Conservation (phyloP, 2,113 vertebrate genomes). For the Sinocyclocheilus rhinocerous region DNA sequence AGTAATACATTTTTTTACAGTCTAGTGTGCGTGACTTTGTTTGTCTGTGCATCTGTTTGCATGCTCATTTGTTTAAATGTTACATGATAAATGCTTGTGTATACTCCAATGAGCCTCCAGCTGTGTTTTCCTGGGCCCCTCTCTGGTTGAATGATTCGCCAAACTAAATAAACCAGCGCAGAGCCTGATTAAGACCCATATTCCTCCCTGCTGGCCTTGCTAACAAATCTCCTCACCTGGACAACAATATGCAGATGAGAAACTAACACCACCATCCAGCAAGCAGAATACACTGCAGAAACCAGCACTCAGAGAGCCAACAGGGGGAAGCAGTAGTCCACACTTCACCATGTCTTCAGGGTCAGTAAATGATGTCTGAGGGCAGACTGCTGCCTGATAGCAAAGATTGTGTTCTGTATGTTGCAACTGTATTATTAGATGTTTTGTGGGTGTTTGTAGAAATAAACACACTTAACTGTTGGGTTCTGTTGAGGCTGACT, state of each 20-base stretch:
- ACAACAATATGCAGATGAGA: background rate
- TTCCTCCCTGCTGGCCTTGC: conserved; percentile 17
- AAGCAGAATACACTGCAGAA: background rate
- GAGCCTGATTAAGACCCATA: conserved; percentile 38
- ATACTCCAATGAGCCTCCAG: conserved; percentile 25
- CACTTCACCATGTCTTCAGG: conserved; percentile 26
- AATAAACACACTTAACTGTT: background rate
- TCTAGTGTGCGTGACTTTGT: background rate
- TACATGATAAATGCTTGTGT: conserved; percentile 20
- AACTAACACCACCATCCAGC: conserved; percentile 1
- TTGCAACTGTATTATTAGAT: background rate
- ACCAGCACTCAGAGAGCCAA: conserved; percentile 53
- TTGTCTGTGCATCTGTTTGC: conserved; percentile 10
- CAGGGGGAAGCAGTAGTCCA: conserved; percentile 76
- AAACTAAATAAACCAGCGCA: conserved; percentile 57
- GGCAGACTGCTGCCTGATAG: background rate
- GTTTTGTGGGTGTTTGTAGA: background rate
- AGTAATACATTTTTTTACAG: no score
- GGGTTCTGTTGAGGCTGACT: background rate
- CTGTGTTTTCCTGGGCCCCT: conserved; percentile 51
- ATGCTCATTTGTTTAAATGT: conserved; percentile 31
- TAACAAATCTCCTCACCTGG: background rate
- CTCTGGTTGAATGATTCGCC: conserved; percentile 31
- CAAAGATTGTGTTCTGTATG: background rate
- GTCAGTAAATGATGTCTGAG: background rate